These are phyloP conservation scores for Lepidurus packardi DNA, from an alignment of 1,140 invertebrate species.

Conservation along the genomic window DNA sequence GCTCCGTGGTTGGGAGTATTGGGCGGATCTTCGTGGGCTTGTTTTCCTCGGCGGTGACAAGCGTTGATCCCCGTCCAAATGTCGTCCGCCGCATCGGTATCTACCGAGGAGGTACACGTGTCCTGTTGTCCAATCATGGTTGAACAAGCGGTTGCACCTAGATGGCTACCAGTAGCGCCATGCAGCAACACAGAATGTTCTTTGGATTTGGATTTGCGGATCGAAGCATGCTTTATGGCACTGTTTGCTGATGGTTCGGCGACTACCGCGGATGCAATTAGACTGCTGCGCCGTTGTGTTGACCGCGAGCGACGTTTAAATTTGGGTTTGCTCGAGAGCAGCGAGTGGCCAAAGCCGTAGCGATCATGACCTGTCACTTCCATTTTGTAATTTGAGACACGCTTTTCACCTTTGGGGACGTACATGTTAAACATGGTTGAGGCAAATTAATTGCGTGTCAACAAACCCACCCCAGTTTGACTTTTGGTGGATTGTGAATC, in stretches of 20 bases:
- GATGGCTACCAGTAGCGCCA: not conserved
- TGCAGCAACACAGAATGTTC: not conserved
- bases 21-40: not conserved
- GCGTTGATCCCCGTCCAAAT: not conserved
- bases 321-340: not conserved
- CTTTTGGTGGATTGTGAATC: not conserved
- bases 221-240: not conserved
- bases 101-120: not conserved
- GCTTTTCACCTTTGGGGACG: not conserved
- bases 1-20: not conserved
- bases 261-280: not conserved
- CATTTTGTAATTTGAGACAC: not conserved
- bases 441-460: not conserved
- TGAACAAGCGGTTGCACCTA: not conserved
- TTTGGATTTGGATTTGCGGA: not conserved
- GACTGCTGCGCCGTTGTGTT: not conserved
- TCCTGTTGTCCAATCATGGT: not conserved
- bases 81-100: not conserved
- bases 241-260: not conserved
- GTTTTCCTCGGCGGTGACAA: constrained; percentile 6
- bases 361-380: constrained; percentile 16
- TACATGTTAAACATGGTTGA: constrained; percentile 7
- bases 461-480: not conserved
- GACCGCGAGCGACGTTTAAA: constrained; percentile 12
- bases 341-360: not conserved